phyloP scores from a whole-genome alignment of 2,797 vertebrate genomes.

The Rhabdomys pumilio region DNA sequence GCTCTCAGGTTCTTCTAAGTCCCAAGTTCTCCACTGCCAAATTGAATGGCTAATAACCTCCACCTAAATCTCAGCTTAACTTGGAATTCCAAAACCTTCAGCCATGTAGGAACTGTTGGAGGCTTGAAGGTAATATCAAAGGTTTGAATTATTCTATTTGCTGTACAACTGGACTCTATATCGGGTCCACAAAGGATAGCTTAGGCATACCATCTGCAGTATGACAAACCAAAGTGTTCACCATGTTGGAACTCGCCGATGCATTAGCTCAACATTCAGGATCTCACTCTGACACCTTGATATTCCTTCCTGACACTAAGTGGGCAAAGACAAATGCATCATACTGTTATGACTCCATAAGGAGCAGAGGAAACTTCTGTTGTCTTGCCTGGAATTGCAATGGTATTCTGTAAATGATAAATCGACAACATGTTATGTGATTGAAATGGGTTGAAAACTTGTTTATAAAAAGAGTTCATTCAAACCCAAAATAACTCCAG shows the following conservation, averaged over 20 bases:
- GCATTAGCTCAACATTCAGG: background rate
- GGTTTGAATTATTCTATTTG: conserved; percentile 6
- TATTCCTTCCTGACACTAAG: background rate
- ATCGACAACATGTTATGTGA: background rate
- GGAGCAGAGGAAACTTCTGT: conserved; percentile 33
- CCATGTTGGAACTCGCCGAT: too few relatives aligned
- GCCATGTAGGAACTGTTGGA: background rate
- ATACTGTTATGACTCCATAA: conserved; percentile 1
- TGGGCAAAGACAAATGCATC: background rate
- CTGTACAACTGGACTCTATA: conserved; percentile 1
- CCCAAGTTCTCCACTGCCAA: background rate
- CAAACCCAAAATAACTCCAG: conserved; percentile 68
- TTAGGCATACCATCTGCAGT: background rate
- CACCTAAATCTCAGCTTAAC: conserved; percentile 35
- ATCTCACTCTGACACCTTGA: background rate
- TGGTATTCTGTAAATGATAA: conserved; percentile 52
- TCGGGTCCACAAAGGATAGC: conserved; percentile 9
- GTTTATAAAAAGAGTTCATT: conserved; percentile 71
- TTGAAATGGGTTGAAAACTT: conserved; percentile 58
- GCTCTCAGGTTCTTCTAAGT: background rate
- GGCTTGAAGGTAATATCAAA: conserved; percentile 4
- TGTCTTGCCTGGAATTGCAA: conserved; percentile 43
- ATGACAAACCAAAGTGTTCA: background rate
- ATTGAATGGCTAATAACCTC: background rate
- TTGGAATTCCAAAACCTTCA: conserved; percentile 23